A percentile compares a stretch with the other conserved stretches of the same genome.
Evolutionary conservation across 2,113 vertebrate genomes (phyloP).

Genomic region (Nyctibius bracteatus): DNA sequence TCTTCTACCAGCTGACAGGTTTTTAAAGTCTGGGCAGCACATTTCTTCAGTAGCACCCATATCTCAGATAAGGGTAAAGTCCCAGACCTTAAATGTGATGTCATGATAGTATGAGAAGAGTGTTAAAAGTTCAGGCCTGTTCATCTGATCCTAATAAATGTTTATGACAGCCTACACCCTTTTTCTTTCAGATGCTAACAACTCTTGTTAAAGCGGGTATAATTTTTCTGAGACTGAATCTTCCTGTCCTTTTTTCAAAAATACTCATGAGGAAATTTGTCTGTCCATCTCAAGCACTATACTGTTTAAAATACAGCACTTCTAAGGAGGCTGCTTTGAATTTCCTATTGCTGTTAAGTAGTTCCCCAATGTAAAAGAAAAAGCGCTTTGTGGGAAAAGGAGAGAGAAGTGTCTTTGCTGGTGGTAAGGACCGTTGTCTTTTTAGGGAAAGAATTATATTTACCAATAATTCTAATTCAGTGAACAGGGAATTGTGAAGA

Average conservation of each 20-base stretch:
- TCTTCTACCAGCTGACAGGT: neutral
- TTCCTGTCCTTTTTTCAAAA: neutral
- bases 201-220: neutral
- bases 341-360: neutral
- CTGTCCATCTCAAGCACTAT: neutral
- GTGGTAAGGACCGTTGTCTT: neutral
- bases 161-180: neutral
- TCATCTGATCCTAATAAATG: conserved; percentile 1
- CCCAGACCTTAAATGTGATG: neutral
- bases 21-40: neutral
- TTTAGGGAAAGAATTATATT: neutral
- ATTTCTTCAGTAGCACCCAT: neutral
- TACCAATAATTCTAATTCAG: neutral
- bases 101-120: neutral
- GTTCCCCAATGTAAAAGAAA: neutral
- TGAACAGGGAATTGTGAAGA: neutral
- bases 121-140: neutral
- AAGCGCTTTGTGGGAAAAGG: neutral
- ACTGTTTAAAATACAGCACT: neutral
- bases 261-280: neutral
- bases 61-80: neutral
- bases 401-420: neutral
- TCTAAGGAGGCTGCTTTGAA: neutral
- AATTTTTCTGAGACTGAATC: neutral
- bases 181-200: neutral